Base-by-base conservation (phyloP, 2,113 vertebrate species). In the Bothrops jararaca region DNA sequence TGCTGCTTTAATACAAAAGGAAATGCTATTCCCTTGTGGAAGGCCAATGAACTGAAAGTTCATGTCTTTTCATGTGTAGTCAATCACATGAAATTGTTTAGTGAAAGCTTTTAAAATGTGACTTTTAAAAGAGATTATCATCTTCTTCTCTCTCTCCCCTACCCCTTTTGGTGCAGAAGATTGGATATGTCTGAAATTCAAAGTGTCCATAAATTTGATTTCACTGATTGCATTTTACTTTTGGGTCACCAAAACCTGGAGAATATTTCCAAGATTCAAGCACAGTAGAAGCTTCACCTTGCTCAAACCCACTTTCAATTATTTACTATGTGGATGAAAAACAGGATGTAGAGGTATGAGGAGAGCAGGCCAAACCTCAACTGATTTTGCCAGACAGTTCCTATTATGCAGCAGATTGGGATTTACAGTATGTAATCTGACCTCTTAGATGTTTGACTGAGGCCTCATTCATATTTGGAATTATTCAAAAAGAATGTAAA, bases 211-310 rank as follows among this genome's bases (percentile, higher is more conserved):
- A 90, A 90, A 90, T 90, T 90, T 45, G 24, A 88, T 92, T 88
- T 87, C 22, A 39, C 45, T 69, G 91, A 69, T 88, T 92, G 69
- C 91, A 92, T 88, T 92, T 92, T 88, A 64, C 54, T 53, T 88
- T 88, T 92, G 86, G 57, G n/a, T 92, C 48, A 26, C 58, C 26
- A 48, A 88, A 88, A 64, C 23, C 48, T 42, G 48, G 57, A n/a
- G 91, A 92, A 69, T 88, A 53, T 92, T 92, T 92, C 91, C 86
- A 92, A 88, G 29, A 53, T 92, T 92, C 85, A 64, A 12, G 57
- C 39, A 88, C 91, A 88, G 57, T 23, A 88, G 85, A 69, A 88
- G 85, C 57, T 39, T 88, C 29, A 39, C n/a, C 87, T 48, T 92
- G 52, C 20, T 88, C 48, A 92, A 53, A 88, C 58, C 64, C 26